A percentile compares a stretch with the other conserved stretches of the same genome.
Evolutionary conservation across 1,140 invertebrate genomes (phyloP).

Genomic region (Pseudomyrmex dendroicus): DNA sequence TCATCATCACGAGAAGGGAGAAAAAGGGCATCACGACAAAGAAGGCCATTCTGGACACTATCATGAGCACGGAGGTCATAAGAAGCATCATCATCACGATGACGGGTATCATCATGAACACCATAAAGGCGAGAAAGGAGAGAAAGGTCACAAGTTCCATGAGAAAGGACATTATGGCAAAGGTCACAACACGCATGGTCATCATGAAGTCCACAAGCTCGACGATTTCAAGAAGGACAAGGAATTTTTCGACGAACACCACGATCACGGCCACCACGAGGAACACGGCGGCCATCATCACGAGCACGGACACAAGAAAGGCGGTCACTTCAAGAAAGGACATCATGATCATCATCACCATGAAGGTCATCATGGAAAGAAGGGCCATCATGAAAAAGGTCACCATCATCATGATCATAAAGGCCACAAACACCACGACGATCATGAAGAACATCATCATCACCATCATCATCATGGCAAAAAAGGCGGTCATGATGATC

Average conservation of each 20-base stretch:
- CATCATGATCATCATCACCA: slow-evolving; percentile 88
- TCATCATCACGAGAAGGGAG: slow-evolving; percentile 87
- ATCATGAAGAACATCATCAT: slow-evolving; percentile 78
- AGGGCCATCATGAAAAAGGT: slow-evolving; percentile 83
- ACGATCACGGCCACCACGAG: slow-evolving; percentile 92
- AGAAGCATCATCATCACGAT: slow-evolving; percentile 89
- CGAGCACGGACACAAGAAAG: slow-evolving; percentile 89
- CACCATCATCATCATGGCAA: slow-evolving; percentile 77
- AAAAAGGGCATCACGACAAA: slow-evolving; percentile 88
- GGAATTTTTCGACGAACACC: slow-evolving; percentile 91
- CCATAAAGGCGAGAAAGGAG: slow-evolving; percentile 86
- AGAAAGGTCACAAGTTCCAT: slow-evolving; percentile 88
- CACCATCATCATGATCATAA: slow-evolving; percentile 75
- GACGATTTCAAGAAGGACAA: slow-evolving; percentile 90
- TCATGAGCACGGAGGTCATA: slow-evolving; percentile 87
- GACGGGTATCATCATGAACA: slow-evolving; percentile 88
- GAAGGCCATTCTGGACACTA: slow-evolving; percentile 87
- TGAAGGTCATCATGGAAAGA: slow-evolving; percentile 87
- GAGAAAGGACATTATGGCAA: slow-evolving; percentile 88
- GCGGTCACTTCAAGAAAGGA: slow-evolving; percentile 85
- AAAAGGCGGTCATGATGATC: slow-evolving; percentile 78
- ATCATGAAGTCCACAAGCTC: slow-evolving; percentile 89
- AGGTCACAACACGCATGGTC: slow-evolving; percentile 88
- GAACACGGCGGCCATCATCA: slow-evolving; percentile 91
- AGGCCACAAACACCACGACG: slow-evolving; percentile 70